Conservation (phyloP, 53 echinoderm and acorn worm species). For the Henricia sp. region DNA sequence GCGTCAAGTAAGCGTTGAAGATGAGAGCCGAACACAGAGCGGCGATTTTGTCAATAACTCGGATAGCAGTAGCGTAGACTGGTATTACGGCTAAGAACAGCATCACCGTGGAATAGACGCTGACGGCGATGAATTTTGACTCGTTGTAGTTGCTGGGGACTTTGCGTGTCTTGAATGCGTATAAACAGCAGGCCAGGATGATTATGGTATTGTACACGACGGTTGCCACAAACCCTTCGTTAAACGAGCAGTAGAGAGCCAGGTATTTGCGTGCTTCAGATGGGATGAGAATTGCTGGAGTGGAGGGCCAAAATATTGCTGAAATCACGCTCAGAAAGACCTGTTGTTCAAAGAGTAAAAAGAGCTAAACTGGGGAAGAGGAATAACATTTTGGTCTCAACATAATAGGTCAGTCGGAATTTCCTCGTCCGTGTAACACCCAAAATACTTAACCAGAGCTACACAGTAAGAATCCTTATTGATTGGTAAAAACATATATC, state of each 20-base stretch:
- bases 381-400: too few species aligned
- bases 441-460: too few species aligned
- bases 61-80: slow-evolving; percentile 29
- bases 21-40: slow-evolving; percentile 11
- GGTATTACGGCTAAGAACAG: slow-evolving; percentile 47
- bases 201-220: slow-evolving; percentile 31
- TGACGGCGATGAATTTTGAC: slow-evolving; percentile 45
- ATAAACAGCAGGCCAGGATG: slow-evolving; percentile 56
- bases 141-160: slow-evolving; percentile 39
- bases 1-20: slow-evolving; percentile 39
- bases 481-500: too few species aligned
- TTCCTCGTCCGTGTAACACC: too few species aligned
- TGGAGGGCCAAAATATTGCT: neutral
- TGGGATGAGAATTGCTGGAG: neutral
- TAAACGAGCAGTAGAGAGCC: slow-evolving; percentile 12
- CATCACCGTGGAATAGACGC: slow-evolving; percentile 62
- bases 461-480: too few species aligned
- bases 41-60: neutral
- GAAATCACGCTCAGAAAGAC: neutral
- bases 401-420: too few species aligned
- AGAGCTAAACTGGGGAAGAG: too few species aligned
- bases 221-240: neutral
- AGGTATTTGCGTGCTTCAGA: neutral
- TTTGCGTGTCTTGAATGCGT: slow-evolving; percentile 41
- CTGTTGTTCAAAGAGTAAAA: neutral